Base-by-base conservation (phyloP, 2,888 invertebrate genomes). In the Nemurella pictetii region DNA sequence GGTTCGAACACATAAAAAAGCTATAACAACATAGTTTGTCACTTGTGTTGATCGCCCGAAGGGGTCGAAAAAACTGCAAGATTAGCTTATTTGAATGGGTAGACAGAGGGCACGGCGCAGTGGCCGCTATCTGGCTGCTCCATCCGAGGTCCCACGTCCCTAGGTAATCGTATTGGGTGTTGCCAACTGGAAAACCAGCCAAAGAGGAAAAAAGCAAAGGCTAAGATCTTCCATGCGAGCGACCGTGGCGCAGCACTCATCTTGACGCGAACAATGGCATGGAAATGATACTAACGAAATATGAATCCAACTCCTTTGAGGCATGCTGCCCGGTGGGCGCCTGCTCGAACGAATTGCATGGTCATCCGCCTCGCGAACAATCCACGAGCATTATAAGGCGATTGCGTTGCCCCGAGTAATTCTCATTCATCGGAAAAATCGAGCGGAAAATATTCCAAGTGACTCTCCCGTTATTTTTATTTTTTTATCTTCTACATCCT, bases 121-220 rank as follows among this genome's bases (percentile, higher is more conserved):
- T 20, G 30, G 80, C 20, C 4, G 80, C 80, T 26, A 77, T 77
- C 27, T 77, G 3, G 25, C 26, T 26, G 27, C 26, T 77, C 27
- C 27, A 28, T 77, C 26, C 30, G 0, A 15, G 7, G 30, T n/a
- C n/a, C 80, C 80, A 12, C 32, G 80, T 12, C 72, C 72, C 82
- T 72, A n/a, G n/a, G n/a, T 82, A 55, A 82, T 82, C 82, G 82
- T 82, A 82, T 72, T 26, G 82, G 82, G 82, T 55, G 78, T 26
- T 72, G 27, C 82, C 27, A 72, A 72, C 82, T 82, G 82, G 82
- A 82, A 82, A 82, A 82, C 27, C 82, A 82, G 82, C 82, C 80
- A 29, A 82, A 55, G 72, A 82, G 27, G 82, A 55, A 30, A 80
- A 81, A 81, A 26, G 80, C 80, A 55, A 55, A 27, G 72, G 82